Percentiles rank a stretch among this genome's conserved stretches.
These are phyloP conservation scores for Ophthalmolycus amberensis DNA, from an alignment of 2,113 vertebrate species.

Conservation along the genomic window DNA sequence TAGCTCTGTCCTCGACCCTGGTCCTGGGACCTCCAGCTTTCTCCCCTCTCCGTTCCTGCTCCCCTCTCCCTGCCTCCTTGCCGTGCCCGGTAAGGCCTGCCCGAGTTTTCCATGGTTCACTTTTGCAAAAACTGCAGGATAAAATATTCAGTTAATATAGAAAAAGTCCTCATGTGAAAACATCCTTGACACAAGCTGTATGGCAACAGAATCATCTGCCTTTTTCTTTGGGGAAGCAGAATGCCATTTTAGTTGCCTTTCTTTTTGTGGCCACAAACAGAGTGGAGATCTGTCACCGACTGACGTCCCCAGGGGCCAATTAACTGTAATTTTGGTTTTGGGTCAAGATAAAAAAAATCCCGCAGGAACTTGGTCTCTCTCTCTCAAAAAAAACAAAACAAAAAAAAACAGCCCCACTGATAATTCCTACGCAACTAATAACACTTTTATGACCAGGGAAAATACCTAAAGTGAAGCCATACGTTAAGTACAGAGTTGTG, in stretches of 20 bases:
- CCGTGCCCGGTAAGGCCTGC: slow-evolving; percentile 83
- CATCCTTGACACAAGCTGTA: background rate
- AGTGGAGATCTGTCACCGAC: background rate
- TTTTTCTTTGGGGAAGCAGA: background rate
- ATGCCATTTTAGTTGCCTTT: background rate
- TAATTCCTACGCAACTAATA: background rate
- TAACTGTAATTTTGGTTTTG: background rate
- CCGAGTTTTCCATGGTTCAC: slow-evolving; percentile 87
- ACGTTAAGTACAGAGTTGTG: background rate
- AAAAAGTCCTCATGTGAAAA: background rate
- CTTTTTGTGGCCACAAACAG: background rate
- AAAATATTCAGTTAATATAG: slow-evolving; percentile 17
- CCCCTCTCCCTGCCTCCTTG: slow-evolving; percentile 80
- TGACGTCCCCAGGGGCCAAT: background rate
- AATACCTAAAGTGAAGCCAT: no score
- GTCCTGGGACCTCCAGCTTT: slow-evolving; percentile 84
- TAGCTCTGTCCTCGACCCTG: slow-evolving; percentile 78
- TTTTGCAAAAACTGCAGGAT: slow-evolving; percentile 61
- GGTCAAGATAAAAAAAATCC: no score
- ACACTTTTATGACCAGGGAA: no score
- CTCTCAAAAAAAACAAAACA: no score
- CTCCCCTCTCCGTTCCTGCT: slow-evolving; percentile 74
- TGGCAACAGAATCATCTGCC: background rate
- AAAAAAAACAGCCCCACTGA: no score
- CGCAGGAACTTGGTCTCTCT: no score